Evolutionary conservation across 2,888 invertebrate species (phyloP).

Genomic region (Tinea trinotella): DNA sequence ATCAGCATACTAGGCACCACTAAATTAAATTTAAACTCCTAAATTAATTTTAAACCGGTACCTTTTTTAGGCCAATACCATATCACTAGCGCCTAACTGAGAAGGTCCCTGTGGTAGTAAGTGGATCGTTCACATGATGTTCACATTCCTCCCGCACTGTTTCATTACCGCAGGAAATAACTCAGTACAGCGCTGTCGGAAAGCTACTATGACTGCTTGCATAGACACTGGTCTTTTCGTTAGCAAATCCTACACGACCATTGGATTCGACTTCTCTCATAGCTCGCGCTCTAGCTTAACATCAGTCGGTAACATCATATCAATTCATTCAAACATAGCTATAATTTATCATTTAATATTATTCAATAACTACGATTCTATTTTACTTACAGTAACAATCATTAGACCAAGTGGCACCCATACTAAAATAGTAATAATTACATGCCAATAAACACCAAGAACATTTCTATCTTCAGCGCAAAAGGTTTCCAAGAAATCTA

Average conservation of each 20-base stretch:
- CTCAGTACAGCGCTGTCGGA: too few relatives aligned
- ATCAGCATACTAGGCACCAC: neutral
- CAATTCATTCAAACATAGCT: neutral
- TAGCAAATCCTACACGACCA: too few relatives aligned
- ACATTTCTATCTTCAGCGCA: constrained; percentile 79
- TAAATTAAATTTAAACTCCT: neutral
- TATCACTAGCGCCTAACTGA: too few relatives aligned
- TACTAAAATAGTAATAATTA: constrained; percentile 80
- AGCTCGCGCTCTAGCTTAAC: neutral
- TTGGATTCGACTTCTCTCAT: too few relatives aligned
- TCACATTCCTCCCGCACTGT: too few relatives aligned
- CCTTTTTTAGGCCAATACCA: too few relatives aligned
- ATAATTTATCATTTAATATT: constrained; percentile 25
- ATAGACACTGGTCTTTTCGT: too few relatives aligned
- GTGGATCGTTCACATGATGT: too few relatives aligned
- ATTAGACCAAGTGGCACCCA: constrained; percentile 84
- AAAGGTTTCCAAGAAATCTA: constrained; percentile 80
- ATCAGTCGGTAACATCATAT: neutral
- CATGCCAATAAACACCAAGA: constrained; percentile 83
- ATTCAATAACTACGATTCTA: neutral
- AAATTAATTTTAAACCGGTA: neutral
- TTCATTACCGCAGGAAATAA: too few relatives aligned
- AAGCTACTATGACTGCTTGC: too few relatives aligned
- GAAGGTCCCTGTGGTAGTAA: too few relatives aligned
- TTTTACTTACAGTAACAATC: constrained; percentile 74